Evolutionary conservation across 2,113 vertebrate species (phyloP), one percentile per base, ranked within the genome.

Genomic region (Phrynocephalus versicolor): DNA sequence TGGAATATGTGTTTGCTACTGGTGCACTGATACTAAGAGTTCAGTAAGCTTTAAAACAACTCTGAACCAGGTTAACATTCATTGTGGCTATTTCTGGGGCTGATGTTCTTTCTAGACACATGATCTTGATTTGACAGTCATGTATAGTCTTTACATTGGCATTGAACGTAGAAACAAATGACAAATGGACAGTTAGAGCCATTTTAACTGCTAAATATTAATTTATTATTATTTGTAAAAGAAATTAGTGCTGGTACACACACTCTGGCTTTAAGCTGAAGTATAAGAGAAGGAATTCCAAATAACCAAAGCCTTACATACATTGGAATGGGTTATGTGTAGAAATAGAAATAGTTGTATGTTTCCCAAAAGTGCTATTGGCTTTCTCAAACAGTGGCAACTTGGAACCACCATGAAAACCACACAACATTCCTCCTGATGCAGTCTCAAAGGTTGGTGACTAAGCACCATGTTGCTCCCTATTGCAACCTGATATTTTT

Each of bases 31-130:
- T 85, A 89, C 93, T 84, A 91, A 92, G 92, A 93, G 85, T 89
- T 93, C 91, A 75, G 91, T 91, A 93, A 95, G 95, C 94, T 95
- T 95, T 95, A 95, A 81, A 95, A 88, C 90, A 90, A 91, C 92
- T 88, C 90, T 93, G 91, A 94, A 93, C 93, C 94, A 94, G 92
- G 91, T 93, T 91, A 91, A 88, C 85, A 83, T 90, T 90, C 72
- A 57, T 77, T 45, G 84, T 87, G 92, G 89, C 86, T 88, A 14
- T 87, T 51, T 87, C 91, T 90, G 2, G 6, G 91, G 86, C 90
- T 90, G 90, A 72, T 85, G 80, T 89, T 79, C 77, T 80, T 92
- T 91, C 85, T 88, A 45, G 72, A 79, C 35, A 88, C 77, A 87
- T 71, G 57, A 82, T 83, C 75, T 41, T 88, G 37, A 37, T 83